These are phyloP conservation scores for Heterocephalus glaber DNA, from an alignment of 2,113 vertebrate genomes.

Conservation along the genomic window DNA sequence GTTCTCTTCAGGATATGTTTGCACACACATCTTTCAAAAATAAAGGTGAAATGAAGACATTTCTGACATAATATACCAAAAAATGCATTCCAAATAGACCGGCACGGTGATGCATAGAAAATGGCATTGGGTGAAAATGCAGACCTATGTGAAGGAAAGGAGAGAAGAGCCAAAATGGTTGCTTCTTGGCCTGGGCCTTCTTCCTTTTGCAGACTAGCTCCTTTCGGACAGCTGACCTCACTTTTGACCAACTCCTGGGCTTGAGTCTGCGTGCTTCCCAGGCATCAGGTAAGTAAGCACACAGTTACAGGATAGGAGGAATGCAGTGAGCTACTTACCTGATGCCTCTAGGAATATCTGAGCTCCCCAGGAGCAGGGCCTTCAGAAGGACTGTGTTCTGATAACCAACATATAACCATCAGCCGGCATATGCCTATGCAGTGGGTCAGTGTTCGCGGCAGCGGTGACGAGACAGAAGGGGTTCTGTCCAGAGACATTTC, in stretches of 20 bases:
- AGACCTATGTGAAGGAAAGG: background rate
- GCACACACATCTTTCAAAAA: conserved; percentile 32
- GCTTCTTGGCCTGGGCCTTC: background rate
- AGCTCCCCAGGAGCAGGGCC: background rate
- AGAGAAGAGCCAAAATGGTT: background rate
- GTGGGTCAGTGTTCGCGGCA: background rate
- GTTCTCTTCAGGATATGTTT: background rate
- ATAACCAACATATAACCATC: background rate
- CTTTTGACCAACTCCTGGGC: background rate
- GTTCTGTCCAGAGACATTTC: background rate
- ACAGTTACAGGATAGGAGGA: too few species aligned
- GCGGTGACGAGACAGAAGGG: background rate
- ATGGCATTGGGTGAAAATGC: background rate
- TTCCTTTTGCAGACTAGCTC: background rate
- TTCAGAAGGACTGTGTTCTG: background rate
- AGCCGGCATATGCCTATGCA: too few species aligned
- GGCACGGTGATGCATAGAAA: background rate
- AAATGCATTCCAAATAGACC: background rate
- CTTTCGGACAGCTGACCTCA: background rate
- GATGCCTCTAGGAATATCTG: background rate
- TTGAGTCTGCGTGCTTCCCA: too few species aligned
- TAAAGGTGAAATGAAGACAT: background rate
- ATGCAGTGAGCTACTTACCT: background rate
- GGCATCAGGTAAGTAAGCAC: too few species aligned
- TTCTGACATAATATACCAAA: background rate